These are phyloP conservation scores for Drosophila guanche DNA, from an alignment of 1,140 invertebrate species.

Conservation along the genomic window DNA sequence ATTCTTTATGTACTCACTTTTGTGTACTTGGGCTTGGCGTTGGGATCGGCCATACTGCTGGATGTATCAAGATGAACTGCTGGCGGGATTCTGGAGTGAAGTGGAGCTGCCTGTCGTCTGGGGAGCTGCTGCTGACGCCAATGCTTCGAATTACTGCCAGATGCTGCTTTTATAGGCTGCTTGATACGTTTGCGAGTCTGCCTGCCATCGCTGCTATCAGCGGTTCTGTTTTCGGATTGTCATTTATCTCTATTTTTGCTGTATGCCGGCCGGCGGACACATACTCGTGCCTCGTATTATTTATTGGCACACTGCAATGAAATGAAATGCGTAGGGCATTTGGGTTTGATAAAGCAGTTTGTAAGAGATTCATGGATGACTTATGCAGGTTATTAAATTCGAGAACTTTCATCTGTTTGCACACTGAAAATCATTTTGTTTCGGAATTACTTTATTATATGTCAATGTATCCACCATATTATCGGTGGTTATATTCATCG, in stretches of 20 bases:
- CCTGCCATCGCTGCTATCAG: slow-evolving; percentile 24
- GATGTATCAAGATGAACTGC: too few relatives aligned
- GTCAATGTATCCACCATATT: not conserved
- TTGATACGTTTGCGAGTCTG: slow-evolving; percentile 19
- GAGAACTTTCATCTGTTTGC: not conserved
- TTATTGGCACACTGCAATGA: slow-evolving; percentile 10
- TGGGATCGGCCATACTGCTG: slow-evolving; percentile 75
- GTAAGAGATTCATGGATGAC: too few relatives aligned
- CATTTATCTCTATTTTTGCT: slow-evolving; percentile 32
- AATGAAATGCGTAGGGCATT: too few relatives aligned
- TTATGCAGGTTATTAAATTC: too few relatives aligned
- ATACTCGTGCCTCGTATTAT: not conserved
- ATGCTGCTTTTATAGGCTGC: slow-evolving; percentile 55
- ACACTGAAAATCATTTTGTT: not conserved
- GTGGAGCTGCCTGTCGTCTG: slow-evolving; percentile 17
- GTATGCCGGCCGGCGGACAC: slow-evolving; percentile 57
- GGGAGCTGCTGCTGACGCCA: slow-evolving; percentile 41
- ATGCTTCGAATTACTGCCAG: slow-evolving; percentile 31
- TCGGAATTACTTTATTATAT: not conserved
- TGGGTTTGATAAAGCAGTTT: not conserved
- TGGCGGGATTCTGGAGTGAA: not conserved
- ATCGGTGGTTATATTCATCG: not conserved
- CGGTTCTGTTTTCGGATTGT: slow-evolving; percentile 25
- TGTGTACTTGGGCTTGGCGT: slow-evolving; percentile 73
- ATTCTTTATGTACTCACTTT: slow-evolving; percentile 58